phyloP scores from a whole-genome alignment of 2,113 vertebrate species.

The Xenus cinereus region DNA sequence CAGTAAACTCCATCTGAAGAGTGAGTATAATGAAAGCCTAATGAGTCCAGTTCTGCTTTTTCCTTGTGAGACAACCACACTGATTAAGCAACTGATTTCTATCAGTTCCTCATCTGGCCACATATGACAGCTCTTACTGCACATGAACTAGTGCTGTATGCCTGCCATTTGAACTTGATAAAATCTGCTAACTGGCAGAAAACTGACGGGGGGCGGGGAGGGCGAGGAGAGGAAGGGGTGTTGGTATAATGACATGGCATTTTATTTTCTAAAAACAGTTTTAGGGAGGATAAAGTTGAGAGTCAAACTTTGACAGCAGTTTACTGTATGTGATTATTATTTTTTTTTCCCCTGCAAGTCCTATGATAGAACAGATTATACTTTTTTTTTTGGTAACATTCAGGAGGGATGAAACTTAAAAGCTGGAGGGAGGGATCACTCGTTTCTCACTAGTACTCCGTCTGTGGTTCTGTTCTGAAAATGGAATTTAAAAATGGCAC shows the following conservation, averaged over 20 bases:
- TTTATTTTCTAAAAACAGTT: not conserved
- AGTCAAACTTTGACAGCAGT: not conserved
- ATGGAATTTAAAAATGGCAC: not conserved
- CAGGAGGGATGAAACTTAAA: not conserved
- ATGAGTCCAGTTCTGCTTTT: not conserved
- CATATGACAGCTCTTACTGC: not conserved
- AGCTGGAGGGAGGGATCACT: not conserved
- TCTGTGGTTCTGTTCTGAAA: slow-evolving; percentile 34
- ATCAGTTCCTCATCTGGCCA: not conserved
- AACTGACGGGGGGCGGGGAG: not conserved
- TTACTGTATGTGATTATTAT: not conserved
- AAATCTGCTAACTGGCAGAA: not conserved
- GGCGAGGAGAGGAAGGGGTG: not conserved
- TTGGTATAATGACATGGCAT: not conserved
- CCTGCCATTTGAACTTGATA: not conserved
- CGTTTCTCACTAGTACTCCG: not conserved
- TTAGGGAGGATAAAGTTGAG: not conserved
- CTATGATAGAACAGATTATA: not conserved
- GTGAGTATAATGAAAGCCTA: not conserved
- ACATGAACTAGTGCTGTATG: not conserved
- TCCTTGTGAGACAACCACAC: not conserved
- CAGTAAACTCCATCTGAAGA: not conserved
- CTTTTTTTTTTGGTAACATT: not conserved
- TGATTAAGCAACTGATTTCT: not conserved
- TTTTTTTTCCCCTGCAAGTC: not conserved